phyloP scores from a whole-genome alignment of 2,113 vertebrate species.

The Myiozetetes cayanensis region DNA sequence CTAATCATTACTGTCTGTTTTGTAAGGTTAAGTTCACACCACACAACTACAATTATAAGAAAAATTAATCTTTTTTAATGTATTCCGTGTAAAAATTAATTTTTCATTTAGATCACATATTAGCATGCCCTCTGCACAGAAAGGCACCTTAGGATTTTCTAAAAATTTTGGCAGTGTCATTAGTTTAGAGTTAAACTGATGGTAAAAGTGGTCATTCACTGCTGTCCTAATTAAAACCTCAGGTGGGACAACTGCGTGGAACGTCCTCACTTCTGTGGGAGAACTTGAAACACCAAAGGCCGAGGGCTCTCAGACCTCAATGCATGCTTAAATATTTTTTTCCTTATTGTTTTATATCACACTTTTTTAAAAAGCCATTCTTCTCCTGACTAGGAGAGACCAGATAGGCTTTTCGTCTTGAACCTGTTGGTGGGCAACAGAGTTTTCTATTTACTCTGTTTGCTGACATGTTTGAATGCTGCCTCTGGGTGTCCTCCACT shows the following conservation, averaged over 20 bases:
- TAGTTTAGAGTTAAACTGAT: background rate
- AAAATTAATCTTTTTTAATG: background rate
- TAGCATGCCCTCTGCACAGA: background rate
- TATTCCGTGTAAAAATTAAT: background rate
- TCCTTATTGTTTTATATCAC: background rate
- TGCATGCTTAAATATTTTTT: background rate
- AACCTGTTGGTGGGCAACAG: background rate
- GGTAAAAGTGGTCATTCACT: background rate
- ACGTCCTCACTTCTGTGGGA: fast-evolving
- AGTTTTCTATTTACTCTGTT: background rate
- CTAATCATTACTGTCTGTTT: background rate
- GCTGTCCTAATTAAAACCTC: background rate
- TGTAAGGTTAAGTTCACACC: background rate
- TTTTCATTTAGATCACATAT: background rate
- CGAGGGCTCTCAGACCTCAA: background rate
- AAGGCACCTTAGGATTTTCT: background rate
- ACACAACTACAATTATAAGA: background rate
- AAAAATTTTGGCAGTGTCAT: background rate
- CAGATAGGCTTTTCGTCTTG: background rate
- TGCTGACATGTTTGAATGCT: background rate
- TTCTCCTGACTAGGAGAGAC: background rate
- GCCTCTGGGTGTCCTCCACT: fast-evolving
- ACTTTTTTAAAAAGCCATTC: background rate
- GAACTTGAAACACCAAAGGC: background rate
- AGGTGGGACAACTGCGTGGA: background rate